Evolutionary conservation across 2,113 vertebrate genomes (phyloP).

Genomic region (Pogonocichla stellata): DNA sequence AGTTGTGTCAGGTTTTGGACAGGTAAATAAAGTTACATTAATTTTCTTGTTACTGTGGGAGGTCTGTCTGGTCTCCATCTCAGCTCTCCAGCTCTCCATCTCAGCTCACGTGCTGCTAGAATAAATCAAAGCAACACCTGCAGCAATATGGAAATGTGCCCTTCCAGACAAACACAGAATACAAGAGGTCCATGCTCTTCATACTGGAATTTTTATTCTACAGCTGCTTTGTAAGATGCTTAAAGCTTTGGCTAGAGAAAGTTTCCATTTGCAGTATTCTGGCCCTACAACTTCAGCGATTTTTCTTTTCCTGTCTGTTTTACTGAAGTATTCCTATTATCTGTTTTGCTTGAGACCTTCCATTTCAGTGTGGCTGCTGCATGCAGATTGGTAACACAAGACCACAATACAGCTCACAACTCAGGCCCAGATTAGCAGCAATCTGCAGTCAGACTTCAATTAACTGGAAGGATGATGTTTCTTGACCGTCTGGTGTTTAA

Average conservation of each 20-base stretch:
- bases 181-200: neutral
- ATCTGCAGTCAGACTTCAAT: constrained; percentile 5
- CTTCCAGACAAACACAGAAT: neutral
- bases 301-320: neutral
- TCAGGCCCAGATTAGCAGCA: constrained; percentile 30
- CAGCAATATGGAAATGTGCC: neutral
- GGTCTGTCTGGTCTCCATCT: neutral
- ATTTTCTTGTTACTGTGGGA: neutral
- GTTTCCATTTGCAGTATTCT: neutral
- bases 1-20: neutral
- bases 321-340: neutral
- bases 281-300: neutral
- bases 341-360: neutral
- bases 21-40: neutral
- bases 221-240: neutral
- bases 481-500: constrained; percentile 25
- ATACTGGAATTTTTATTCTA: neutral
- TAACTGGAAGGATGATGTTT: constrained; percentile 25
- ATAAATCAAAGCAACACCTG: neutral
- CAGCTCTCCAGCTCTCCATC: neutral
- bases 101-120: neutral
- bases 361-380: neutral
- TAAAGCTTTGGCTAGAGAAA: neutral
- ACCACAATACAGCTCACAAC: neutral
- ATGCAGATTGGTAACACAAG: neutral